Evolutionary conservation across 1,140 invertebrate genomes (phyloP).

Genomic region (Drosophila pectinifera): DNA sequence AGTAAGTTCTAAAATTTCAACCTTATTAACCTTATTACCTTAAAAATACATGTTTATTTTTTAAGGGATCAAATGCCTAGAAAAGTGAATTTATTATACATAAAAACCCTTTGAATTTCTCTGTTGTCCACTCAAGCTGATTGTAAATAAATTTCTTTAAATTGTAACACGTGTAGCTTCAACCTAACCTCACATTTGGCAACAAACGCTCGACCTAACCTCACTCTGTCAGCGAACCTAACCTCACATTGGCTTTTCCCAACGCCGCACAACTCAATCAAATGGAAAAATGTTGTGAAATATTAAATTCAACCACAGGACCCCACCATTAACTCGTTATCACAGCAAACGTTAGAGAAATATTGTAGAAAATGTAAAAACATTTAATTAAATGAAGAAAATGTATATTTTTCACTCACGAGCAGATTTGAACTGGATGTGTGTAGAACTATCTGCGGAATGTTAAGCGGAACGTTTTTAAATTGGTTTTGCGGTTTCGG

Average conservation of each 20-base stretch:
- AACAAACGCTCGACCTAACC: background rate
- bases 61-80: background rate
- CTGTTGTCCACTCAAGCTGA: background rate
- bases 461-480: slow-evolving; percentile 58
- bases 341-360: slow-evolving; percentile 3
- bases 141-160: background rate
- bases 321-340: slow-evolving; percentile 55
- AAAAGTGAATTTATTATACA: background rate
- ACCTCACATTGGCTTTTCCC: background rate
- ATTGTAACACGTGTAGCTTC: background rate
- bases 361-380: slow-evolving; percentile 18
- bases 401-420: slow-evolving; percentile 46
- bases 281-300: slow-evolving; percentile 37
- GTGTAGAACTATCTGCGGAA: slow-evolving; percentile 59
- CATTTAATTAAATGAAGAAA: slow-evolving; percentile 64
- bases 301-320: slow-evolving; percentile 7
- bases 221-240: background rate
- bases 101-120: background rate
- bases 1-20: background rate
- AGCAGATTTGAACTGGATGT: slow-evolving; percentile 68
- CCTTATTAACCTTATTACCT: background rate
- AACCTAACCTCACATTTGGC: background rate
- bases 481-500: slow-evolving; percentile 78
- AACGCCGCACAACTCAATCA: slow-evolving; percentile 55
- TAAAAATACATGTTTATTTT: too few relatives aligned